A percentile compares a stretch with the other conserved stretches of the same genome.
Evolutionary conservation across 23 tunicate species (phyloP).

Genomic region (Trididemnum clinides): DNA sequence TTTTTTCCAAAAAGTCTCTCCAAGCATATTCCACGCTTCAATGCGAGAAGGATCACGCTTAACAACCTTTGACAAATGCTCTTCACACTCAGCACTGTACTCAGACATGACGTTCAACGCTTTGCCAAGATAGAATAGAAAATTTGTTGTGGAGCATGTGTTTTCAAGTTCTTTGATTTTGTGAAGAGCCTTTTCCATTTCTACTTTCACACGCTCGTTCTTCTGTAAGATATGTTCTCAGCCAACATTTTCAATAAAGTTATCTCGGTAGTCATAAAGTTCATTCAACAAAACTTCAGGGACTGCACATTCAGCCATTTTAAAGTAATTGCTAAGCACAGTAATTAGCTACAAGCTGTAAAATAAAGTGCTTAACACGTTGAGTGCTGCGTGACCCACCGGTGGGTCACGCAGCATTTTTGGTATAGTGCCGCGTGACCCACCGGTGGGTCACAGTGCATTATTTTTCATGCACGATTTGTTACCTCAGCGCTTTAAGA

Average conservation of each 20-base stretch:
- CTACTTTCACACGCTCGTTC: constrained; percentile 33
- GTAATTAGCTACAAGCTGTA: too few species aligned
- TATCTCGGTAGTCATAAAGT: constrained; percentile 67
- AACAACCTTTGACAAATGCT: constrained; percentile 82
- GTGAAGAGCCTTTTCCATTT: constrained; percentile 43
- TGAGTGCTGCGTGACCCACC: too few species aligned
- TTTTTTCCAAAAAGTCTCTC: constrained; percentile 97
- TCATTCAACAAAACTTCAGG: constrained; percentile 41
- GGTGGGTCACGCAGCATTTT: too few species aligned
- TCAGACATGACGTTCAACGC: constrained; percentile 80
- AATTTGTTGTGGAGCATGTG: constrained; percentile 59
- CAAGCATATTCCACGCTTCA: constrained; percentile 89
- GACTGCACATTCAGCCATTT: neutral
- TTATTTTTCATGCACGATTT: too few species aligned
- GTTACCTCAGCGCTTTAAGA: too few species aligned
- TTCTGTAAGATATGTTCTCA: constrained; percentile 47
- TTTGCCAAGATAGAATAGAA: constrained; percentile 62
- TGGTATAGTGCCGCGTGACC: too few species aligned
- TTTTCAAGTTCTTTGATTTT: constrained; percentile 43
- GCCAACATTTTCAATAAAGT: constrained; percentile 58
- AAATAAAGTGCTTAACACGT: too few species aligned
- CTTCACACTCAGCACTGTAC: constrained; percentile 80
- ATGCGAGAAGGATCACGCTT: constrained; percentile 86
- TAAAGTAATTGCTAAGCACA: neutral
- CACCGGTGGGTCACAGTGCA: too few species aligned